phyloP scores from a whole-genome alignment of 2,113 vertebrate species.

The Aldabrachelys gigantea region DNA sequence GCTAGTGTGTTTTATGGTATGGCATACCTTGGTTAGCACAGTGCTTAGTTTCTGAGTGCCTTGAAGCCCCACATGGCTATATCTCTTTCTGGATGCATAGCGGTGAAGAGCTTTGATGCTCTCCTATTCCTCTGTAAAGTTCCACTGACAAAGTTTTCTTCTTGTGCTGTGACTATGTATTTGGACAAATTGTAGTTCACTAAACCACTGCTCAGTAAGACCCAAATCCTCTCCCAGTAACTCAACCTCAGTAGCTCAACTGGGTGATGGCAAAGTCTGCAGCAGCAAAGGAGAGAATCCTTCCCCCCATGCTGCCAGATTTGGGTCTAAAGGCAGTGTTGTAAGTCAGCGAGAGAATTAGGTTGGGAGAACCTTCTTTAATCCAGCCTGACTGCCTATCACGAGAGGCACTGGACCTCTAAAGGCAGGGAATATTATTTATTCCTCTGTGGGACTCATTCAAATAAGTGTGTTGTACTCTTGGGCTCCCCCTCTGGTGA shows the following conservation, averaged over 20 bases:
- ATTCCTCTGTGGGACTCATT: background rate
- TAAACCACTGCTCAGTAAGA: background rate
- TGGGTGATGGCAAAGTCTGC: no score
- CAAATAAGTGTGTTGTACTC: background rate
- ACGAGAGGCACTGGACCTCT: background rate
- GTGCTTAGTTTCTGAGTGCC: background rate
- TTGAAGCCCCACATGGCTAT: background rate
- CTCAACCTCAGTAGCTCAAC: background rate
- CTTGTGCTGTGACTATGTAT: background rate
- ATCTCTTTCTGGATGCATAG: background rate
- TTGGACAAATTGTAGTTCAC: background rate
- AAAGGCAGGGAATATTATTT: background rate
- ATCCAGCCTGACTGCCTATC: background rate
- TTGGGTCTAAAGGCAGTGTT: background rate
- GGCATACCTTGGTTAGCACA: background rate
- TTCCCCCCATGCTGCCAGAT: background rate
- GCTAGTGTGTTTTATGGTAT: background rate
- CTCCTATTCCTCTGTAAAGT: background rate
- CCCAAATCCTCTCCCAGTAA: background rate
- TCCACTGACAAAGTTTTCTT: background rate
- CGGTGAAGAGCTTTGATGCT: background rate
- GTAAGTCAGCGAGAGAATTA: background rate
- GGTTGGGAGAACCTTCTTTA: background rate
- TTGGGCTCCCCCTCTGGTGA: fast-evolving
- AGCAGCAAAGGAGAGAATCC: no score